Conservation (phyloP, 2,113 vertebrate species). For the Corvus hawaiiensis region DNA sequence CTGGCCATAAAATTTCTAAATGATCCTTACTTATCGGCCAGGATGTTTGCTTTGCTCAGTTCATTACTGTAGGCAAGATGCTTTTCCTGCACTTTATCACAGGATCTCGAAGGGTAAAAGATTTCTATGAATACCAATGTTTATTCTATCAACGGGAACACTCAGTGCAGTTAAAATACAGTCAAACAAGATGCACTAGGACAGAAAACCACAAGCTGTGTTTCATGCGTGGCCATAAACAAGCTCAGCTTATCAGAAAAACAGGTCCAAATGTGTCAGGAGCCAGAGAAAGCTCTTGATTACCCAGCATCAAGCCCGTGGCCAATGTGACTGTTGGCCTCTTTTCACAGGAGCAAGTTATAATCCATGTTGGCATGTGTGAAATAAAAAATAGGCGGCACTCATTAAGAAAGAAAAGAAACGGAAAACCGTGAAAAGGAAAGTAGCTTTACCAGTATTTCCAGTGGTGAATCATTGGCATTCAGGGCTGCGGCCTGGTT, state of each 20-base stretch:
- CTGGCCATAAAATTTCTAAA: neutral
- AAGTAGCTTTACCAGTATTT: neutral
- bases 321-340: neutral
- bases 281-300: neutral
- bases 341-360: neutral
- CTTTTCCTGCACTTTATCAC: neutral
- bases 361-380: neutral
- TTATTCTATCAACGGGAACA: constrained; percentile 2
- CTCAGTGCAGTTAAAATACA: neutral
- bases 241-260: neutral
- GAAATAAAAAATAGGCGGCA: neutral
- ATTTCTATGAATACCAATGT: neutral
- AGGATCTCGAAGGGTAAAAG: neutral
- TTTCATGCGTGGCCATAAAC: neutral
- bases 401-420: neutral
- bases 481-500: neutral
- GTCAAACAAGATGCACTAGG: neutral
- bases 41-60: constrained; percentile 1
- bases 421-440: neutral
- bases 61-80: neutral
- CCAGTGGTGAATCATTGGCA: neutral
- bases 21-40: neutral
- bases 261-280: neutral
- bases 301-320: neutral
- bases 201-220: neutral